Evolutionary conservation across 2,113 vertebrate species (phyloP), one percentile per base, ranked within the genome.

Genomic region (Anthoscopus minutus): DNA sequence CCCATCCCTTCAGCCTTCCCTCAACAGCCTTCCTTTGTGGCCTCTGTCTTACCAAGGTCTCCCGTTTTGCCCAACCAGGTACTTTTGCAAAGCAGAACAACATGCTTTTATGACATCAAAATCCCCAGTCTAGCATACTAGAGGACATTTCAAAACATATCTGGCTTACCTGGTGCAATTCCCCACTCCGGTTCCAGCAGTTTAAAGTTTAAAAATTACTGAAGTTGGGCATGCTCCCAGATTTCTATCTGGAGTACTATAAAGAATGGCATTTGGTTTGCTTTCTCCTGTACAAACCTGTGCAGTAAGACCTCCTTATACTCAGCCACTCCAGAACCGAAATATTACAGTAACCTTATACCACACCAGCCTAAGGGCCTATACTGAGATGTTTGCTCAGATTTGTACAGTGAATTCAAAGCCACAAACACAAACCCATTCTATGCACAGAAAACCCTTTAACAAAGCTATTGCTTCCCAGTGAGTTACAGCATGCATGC

Each of bases 261-360:
- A 85, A 93, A 60, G 84, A 95, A 95, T 85, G 85, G 91, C 60
- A 94, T 89, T 95, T 71, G n/a, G 47, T 94, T 95, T 94, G 85
- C 92, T 83, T 81, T 81, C 11, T 81, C 56, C 61, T 56, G 45
- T 56, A 48, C 57, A 31, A 35, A 81, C 40, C 94, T 93, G 48
- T 38, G 62, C 22, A 47, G 56, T 45, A 67, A n/a, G 73, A 56
- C 19, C 90, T 90, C 80, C 44, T 93, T 71, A 93, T n/a, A 73
- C 1, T 50, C 53, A 94, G 40, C 51, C 86, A 71, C 72, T 61
- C 40, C 72, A 83, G 56, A 94, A 70, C 7, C 8, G 7, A 90
- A 78, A 53, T 38, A 88, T 77, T 89, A 65, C 77, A 93, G 79
- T 45, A 72, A 72, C 27, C 25, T 64, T 69, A 22, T 74, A 94